These are phyloP conservation scores for Astur gentilis DNA, from an alignment of 2,113 vertebrate species.

Conservation along the genomic window DNA sequence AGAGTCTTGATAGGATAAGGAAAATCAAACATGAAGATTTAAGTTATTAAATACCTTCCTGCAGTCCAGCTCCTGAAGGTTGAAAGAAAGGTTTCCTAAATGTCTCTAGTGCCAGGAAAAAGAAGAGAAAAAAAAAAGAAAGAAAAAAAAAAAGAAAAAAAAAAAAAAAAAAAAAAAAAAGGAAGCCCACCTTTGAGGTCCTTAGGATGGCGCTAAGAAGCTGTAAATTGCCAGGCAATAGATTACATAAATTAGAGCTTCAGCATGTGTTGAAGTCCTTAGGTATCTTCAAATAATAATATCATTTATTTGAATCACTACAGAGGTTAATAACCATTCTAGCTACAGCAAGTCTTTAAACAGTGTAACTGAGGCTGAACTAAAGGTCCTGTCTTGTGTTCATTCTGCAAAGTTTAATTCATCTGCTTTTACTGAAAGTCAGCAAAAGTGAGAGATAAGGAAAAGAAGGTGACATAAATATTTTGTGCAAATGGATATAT, in stretches of 20 bases:
- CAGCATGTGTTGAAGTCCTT: background rate
- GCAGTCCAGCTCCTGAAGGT: background rate
- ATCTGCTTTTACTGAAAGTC: background rate
- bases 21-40: background rate
- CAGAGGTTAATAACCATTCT: background rate
- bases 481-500: background rate
- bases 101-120: background rate
- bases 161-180: background rate
- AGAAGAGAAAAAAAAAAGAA: background rate
- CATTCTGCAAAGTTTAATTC: background rate
- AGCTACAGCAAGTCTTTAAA: background rate
- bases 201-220: background rate
- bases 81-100: background rate
- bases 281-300: background rate
- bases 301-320: background rate
- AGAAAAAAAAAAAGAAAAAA: background rate
- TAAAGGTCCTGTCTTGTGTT: background rate
- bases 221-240: background rate
- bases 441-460: background rate
- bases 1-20: background rate
- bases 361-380: background rate
- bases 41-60: background rate
- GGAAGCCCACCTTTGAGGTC: background rate
- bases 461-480: background rate
- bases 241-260: background rate